phyloP scores from a whole-genome alignment of 2,888 invertebrate genomes.

The Agelastica alni region DNA sequence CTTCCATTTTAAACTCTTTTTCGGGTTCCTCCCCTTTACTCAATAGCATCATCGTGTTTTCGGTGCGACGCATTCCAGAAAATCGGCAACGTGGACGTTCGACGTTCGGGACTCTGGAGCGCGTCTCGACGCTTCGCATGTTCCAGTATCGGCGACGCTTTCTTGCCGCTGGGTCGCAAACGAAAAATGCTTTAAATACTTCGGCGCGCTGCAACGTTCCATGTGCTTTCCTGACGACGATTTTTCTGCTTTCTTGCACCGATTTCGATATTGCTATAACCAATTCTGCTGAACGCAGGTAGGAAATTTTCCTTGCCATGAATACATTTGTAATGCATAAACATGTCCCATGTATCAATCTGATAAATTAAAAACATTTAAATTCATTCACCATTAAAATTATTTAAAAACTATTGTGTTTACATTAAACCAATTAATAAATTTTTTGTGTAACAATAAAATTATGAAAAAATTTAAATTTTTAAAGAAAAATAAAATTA shows the following conservation, averaged over 20 bases:
- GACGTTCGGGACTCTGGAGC: conserved; percentile 29
- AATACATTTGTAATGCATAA: too few species aligned
- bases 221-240: conserved; percentile 20
- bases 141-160: conserved; percentile 37
- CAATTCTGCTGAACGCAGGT: not conserved
- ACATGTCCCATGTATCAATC: too few species aligned
- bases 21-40: not conserved
- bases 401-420: too few species aligned
- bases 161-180: conserved; percentile 25
- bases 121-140: conserved; percentile 33
- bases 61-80: conserved; percentile 5
- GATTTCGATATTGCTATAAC: not conserved
- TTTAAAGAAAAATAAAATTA: too few species aligned
- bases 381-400: too few species aligned
- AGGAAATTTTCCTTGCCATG: not conserved
- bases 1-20: not conserved
- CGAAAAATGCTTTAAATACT: conserved; percentile 22
- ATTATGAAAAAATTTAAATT: too few species aligned
- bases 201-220: conserved; percentile 11
- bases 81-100: conserved; percentile 7
- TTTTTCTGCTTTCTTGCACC: conserved; percentile 4
- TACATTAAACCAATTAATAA: too few species aligned
- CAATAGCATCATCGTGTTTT: conserved; percentile 25
- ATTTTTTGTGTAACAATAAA: too few species aligned
- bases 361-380: too few species aligned